Evolutionary conservation across 2,888 invertebrate genomes (phyloP), one percentile per base, ranked within the genome.

Genomic region (Perizoma flavofasciatum): DNA sequence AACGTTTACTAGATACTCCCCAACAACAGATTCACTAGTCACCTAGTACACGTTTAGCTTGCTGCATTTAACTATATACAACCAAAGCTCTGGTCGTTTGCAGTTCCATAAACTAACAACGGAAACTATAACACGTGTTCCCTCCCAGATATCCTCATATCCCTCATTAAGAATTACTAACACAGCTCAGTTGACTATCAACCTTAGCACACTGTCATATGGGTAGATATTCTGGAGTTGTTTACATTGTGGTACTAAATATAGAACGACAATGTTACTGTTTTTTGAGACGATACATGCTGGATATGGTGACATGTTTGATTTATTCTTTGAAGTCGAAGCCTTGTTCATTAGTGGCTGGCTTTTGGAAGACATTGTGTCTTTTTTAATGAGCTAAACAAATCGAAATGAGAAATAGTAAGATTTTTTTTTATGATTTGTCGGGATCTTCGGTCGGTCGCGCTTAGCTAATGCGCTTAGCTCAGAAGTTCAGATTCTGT

Each of bases 51-150:
- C n/a, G 54, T 54, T 46, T 9, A 45, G n/a, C 49, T 50, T 46
- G 41, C 51, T 60, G 52, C 55, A 52, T 49, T 48, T 58, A 48
- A 54, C 54, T 53, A 41, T 49, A 51, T 61, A 61, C 50, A 48
- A 45, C 44, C 41, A 56, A 61, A 63, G 48, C 46, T 49, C 56
- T 59, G 63, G 59, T 48, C 59, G 51, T 59, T 52, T 62, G 55
- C 48, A 62, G 60, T 62, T 57, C 55, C 55, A 59, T 59, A 58
- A 53, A 54, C 59, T 75, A 75, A 78, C 82, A 82, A 75, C 84
- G 85, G 85, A 85, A 85, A 77, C 77, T 71, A 71, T 73, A 77
- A 78, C 85, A 84, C 83, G 85, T 84, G 85, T 82, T 79, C 73
- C 79, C 77, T 76, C 79, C 81, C 74, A 65, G 69, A 61, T 66